Evolutionary conservation across 1,140 invertebrate genomes (phyloP).

Genomic region (Apis florea): DNA sequence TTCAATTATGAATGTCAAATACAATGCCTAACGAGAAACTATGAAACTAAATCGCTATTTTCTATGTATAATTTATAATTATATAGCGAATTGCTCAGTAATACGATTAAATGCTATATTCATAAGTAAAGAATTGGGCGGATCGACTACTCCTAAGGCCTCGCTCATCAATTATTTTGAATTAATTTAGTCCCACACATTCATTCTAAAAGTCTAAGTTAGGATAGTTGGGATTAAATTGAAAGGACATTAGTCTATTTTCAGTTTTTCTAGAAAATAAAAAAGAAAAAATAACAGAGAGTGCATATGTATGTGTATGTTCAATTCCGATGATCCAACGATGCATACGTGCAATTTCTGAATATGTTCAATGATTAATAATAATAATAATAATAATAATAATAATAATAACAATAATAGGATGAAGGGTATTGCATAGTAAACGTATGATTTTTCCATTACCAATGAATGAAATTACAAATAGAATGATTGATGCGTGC

Average conservation of each 20-base stretch:
- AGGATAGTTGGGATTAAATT: slow-evolving; percentile 70
- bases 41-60: slow-evolving; percentile 74
- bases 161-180: slow-evolving; percentile 76
- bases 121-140: slow-evolving; percentile 73
- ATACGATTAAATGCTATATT: slow-evolving; percentile 66
- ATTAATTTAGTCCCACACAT: slow-evolving; percentile 73
- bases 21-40: slow-evolving; percentile 67
- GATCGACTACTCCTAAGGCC: slow-evolving; percentile 81
- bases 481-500: slow-evolving; percentile 6
- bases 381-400: not conserved
- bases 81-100: slow-evolving; percentile 64
- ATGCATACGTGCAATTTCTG: slow-evolving; percentile 58
- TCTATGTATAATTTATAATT: slow-evolving; percentile 59
- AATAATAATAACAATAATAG: slow-evolving; percentile 30
- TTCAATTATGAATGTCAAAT: slow-evolving; percentile 52
- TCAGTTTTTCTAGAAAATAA: slow-evolving; percentile 67
- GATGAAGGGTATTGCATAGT: slow-evolving; percentile 22
- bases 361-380: slow-evolving; percentile 32
- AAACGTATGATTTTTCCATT: slow-evolving; percentile 17
- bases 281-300: slow-evolving; percentile 30
- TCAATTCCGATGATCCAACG: slow-evolving; percentile 70
- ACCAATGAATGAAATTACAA: slow-evolving; percentile 1
- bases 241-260: slow-evolving; percentile 37
- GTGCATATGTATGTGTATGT: not conserved
- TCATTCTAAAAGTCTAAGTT: slow-evolving; percentile 71